Percentiles rank a stretch among this genome's conserved stretches.
Evolutionary conservation across 53 echinoderm and acorn worm species (phyloP).

Genomic region (Pentamera pediparva): DNA sequence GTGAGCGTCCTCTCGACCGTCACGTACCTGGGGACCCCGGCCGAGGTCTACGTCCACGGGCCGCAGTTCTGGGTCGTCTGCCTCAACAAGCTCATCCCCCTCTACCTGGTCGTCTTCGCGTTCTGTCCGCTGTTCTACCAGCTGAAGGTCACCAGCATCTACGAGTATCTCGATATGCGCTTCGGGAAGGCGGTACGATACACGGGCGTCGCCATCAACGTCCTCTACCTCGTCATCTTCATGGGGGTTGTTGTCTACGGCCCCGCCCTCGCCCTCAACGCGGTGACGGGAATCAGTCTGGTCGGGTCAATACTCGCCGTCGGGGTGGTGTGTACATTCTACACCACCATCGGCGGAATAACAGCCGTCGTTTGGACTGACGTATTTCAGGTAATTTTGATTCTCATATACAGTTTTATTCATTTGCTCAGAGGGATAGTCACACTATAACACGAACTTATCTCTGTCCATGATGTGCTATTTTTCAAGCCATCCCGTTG

Average conservation of each 20-base stretch:
- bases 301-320: background rate
- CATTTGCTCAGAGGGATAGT: too few species aligned
- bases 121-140: background rate
- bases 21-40: background rate
- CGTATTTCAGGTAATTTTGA: conserved; percentile 23
- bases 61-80: conserved; percentile 1
- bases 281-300: conserved; percentile 4
- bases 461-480: too few species aligned
- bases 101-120: background rate
- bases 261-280: conserved; percentile 1
- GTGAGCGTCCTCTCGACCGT: background rate
- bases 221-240: background rate
- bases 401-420: too few species aligned
- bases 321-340: conserved; percentile 21
- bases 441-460: too few species aligned
- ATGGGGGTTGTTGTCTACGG: conserved; percentile 13
- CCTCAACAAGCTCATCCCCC: background rate
- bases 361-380: conserved; percentile 30
- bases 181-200: conserved; percentile 3
- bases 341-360: conserved; percentile 17
- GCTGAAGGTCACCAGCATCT: background rate
- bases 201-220: background rate
- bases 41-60: background rate
- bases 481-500: too few species aligned
- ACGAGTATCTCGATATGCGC: conserved; percentile 10